Evolutionary conservation across 1,140 invertebrate genomes (phyloP).

Genomic region (Glossosoma conforme): DNA sequence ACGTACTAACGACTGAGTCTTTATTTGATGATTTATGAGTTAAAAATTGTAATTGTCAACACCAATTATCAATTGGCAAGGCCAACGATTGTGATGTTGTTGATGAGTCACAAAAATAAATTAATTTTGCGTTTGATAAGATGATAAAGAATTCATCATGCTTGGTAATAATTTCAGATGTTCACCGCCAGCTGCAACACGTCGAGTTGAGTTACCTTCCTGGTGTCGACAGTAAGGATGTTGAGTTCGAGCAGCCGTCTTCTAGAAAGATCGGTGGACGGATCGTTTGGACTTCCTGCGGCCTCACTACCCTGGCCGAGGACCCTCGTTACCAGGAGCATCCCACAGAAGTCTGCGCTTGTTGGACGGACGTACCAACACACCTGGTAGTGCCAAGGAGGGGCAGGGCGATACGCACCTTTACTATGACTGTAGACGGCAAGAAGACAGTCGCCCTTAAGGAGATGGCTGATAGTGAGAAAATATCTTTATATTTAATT

Average conservation of each 20-base stretch:
- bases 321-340: conserved; percentile 43
- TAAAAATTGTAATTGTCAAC: no score
- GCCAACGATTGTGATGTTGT: no score
- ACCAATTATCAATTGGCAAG: no score
- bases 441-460: conserved; percentile 45
- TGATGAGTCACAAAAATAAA: no score
- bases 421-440: conserved; percentile 49
- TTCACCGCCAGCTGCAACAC: conserved; percentile 39
- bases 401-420: conserved; percentile 43
- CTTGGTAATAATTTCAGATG: no score
- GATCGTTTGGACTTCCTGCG: conserved; percentile 40
- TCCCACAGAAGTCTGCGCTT: conserved; percentile 41
- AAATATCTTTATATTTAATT: conserved; percentile 1
- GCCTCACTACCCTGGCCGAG: conserved; percentile 42
- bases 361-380: conserved; percentile 49
- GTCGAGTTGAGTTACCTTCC: conserved; percentile 43
- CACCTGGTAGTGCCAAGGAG: conserved; percentile 44
- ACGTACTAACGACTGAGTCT: no score
- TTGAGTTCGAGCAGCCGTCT: conserved; percentile 37
- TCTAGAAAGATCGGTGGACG: conserved; percentile 39
- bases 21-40: no score
- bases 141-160: no score
- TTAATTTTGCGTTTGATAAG: no score
- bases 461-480: conserved; percentile 48
- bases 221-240: conserved; percentile 40